Conservation (phyloP, 2,113 vertebrate genomes). For the Gadus macrocephalus region DNA sequence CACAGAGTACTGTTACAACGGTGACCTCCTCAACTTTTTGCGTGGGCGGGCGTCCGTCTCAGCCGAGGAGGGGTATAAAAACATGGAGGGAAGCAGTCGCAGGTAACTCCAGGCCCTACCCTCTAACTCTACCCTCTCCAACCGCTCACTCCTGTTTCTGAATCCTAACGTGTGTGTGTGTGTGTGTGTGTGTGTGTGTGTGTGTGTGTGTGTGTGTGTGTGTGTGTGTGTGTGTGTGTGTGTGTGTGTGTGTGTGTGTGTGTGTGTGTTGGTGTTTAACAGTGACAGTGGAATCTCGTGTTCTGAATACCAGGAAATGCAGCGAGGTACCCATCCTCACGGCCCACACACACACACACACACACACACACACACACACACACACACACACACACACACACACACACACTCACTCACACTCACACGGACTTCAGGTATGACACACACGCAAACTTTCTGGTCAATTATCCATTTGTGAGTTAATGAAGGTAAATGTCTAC, state of each 20-base stretch:
- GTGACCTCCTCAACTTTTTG: constrained; percentile 93
- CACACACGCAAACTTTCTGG: constrained; percentile 7
- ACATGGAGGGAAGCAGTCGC: constrained; percentile 54
- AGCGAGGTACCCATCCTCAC: constrained; percentile 48
- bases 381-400: neutral
- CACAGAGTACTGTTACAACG: constrained; percentile 93
- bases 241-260: neutral
- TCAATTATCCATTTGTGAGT: no score
- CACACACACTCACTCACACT: neutral
- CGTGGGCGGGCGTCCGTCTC: constrained; percentile 73
- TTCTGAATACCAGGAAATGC: constrained; percentile 84
- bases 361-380: neutral
- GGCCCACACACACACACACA: constrained; percentile 2
- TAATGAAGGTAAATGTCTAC: no score
- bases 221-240: neutral
- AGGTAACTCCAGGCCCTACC: neutral
- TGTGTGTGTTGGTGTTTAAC: constrained; percentile 11
- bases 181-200: neutral
- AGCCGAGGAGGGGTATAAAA: constrained; percentile 78
- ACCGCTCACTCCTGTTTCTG: no score
- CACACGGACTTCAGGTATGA: neutral
- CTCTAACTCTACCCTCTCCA: no score
- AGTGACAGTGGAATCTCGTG: constrained; percentile 84
- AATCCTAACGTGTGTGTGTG: neutral
- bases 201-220: neutral